These are phyloP conservation scores for Rhagoletis zephyria DNA, from an alignment of 1,140 invertebrate genomes.

Conservation along the genomic window DNA sequence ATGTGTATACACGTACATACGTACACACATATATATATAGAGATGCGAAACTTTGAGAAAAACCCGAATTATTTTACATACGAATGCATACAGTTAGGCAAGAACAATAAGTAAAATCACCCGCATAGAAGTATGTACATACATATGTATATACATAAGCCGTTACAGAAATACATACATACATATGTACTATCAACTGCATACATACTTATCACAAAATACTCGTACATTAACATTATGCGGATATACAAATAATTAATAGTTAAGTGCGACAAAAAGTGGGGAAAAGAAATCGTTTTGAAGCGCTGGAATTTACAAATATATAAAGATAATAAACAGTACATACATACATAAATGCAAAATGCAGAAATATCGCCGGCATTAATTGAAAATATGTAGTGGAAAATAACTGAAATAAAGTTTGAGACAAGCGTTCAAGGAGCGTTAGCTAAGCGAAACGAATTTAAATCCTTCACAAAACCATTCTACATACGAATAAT, in stretches of 20 bases:
- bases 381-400: too few relatives aligned
- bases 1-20: not conserved
- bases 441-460: not conserved
- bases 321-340: too few relatives aligned
- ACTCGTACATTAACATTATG: not conserved
- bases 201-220: not conserved
- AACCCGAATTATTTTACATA: conserved; percentile 17
- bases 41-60: conserved; percentile 2
- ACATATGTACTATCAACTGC: not conserved
- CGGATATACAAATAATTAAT: not conserved
- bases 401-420: too few relatives aligned
- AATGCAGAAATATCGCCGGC: too few relatives aligned
- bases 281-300: conserved; percentile 23
- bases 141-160: not conserved
- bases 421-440: too few relatives aligned
- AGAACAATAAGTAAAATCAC: conserved; percentile 53
- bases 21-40: conserved; percentile 16
- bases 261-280: conserved; percentile 28
- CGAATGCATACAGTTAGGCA: conserved; percentile 9
- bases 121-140: not conserved
- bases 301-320: conserved; percentile 34
- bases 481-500: not conserved
- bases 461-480: not conserved
- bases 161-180: not conserved
- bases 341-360: too few relatives aligned